Evolutionary conservation across 2,113 vertebrate genomes (phyloP), one percentile per base, ranked within the genome.

Genomic region (Benitochromis conjunctus): DNA sequence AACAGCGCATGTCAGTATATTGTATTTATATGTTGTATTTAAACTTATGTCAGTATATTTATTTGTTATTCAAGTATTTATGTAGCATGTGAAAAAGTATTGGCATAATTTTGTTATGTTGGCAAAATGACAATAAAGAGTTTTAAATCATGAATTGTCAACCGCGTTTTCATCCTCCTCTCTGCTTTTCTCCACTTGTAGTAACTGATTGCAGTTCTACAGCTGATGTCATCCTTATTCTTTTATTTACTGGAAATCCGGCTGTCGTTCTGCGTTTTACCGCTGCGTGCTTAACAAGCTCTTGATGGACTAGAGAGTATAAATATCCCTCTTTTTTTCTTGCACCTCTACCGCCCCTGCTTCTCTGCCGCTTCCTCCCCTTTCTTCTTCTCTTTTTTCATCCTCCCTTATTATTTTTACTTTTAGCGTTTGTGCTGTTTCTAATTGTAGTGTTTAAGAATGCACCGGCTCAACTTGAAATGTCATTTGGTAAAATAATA

Each of bases 201-300:
- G 34, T 80, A 74, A 66, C 74, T 88, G 81, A 79, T 85, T 56
- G 24, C 4, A 83, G 88, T 86, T 86, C 62, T 57, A 85, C 31
- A 66, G 84, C 86, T 24, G 26, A 80, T 83, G 66, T 87, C 86
- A 79, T 82, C 48, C 26, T 74, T 87, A 12, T 43, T 86, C 51
- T 90, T 87, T 86, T 81, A 86, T 82, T 83, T 85, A 88, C 48
- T 77, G 6, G 43, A 38, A 91, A 88, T 87, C 62, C 71, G 91
- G 83, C 83, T 86, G 54, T 79, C 66, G 24, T 56, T 91, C 18
- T 89, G 62, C 79, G 85, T 86, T 78, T 83, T 64, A 78, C 58
- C 53, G 79, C 82, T 18, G 55, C 57, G 34, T 21, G 55, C 79
- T 79, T 85, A 90, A 91, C 80, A 86, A 85, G 54, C 83, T 90